These are phyloP conservation scores for Etheostoma spectabile DNA, from an alignment of 2,113 vertebrate species.

Conservation along the genomic window DNA sequence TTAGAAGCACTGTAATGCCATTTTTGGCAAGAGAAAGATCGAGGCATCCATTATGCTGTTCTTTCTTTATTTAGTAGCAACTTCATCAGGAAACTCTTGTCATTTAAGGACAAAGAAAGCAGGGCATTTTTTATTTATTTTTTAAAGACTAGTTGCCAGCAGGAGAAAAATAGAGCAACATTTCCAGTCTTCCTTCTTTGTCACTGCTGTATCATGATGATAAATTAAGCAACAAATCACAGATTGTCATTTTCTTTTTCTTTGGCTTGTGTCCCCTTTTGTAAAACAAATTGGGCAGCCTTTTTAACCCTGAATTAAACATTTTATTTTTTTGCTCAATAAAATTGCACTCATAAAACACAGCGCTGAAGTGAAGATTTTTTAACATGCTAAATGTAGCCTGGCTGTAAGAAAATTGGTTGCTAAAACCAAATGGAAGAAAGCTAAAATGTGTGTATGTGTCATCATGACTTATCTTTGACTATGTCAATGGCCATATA, in stretches of 20 bases:
- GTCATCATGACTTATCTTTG: slow-evolving; percentile 31
- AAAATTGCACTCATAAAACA: slow-evolving; percentile 56
- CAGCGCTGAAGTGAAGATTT: slow-evolving; percentile 44
- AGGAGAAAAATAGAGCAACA: slow-evolving; percentile 21
- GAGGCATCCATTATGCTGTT: slow-evolving; percentile 54
- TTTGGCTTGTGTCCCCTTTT: slow-evolving; percentile 44
- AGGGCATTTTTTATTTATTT: background rate
- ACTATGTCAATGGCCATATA: slow-evolving; percentile 2
- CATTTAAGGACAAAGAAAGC: slow-evolving; percentile 68
- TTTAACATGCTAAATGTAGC: slow-evolving; percentile 46
- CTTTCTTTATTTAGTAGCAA: slow-evolving; percentile 70
- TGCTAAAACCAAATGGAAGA: slow-evolving; percentile 20
- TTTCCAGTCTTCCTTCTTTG: background rate
- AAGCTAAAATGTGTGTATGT: slow-evolving; percentile 13
- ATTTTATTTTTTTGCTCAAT: slow-evolving; percentile 56
- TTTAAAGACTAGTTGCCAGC: slow-evolving; percentile 39
- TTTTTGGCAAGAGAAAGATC: slow-evolving; percentile 63
- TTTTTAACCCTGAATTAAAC: slow-evolving; percentile 52
- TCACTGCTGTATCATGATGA: slow-evolving; percentile 19
- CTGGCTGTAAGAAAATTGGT: slow-evolving; percentile 26
- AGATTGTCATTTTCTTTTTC: slow-evolving; percentile 23
- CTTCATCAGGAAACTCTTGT: slow-evolving; percentile 66
- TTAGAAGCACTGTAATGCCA: slow-evolving; percentile 70
- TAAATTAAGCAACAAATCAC: slow-evolving; percentile 33
- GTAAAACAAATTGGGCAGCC: slow-evolving; percentile 53